A percentile compares a stretch with the other conserved stretches of the same genome.
Conservation (phyloP, 2,888 invertebrate genomes). For the Heliconius cydno region DNA sequence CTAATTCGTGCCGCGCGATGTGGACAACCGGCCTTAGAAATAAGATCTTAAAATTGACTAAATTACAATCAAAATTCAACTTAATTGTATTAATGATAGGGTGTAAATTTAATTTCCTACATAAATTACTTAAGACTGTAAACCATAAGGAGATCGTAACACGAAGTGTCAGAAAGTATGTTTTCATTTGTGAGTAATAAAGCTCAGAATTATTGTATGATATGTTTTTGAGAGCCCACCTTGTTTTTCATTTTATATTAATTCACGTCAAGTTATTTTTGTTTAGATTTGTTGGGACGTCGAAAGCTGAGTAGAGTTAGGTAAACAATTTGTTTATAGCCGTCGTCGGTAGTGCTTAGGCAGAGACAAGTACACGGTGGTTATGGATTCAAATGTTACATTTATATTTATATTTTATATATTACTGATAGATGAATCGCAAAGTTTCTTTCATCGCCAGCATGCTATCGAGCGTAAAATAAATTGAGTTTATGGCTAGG, state of each 20-base stretch:
- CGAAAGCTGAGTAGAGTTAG: conserved; percentile 11
- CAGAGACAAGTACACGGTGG: not conserved
- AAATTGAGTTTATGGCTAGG: too few relatives aligned
- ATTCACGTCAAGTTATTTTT: conserved; percentile 25
- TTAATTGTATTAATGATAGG: conserved; percentile 42
- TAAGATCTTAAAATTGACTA: conserved; percentile 43
- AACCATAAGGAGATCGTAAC: not conserved
- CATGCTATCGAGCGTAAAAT: too few relatives aligned
- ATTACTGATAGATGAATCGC: not conserved
- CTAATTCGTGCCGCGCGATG: conserved; percentile 61
- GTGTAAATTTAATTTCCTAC: conserved; percentile 42
- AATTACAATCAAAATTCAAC: conserved; percentile 48
- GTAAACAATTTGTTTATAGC: conserved; percentile 18
- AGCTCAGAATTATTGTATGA: conserved; percentile 50
- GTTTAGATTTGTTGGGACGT: conserved; percentile 11
- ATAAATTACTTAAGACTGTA: conserved; percentile 16
- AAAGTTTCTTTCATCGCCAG: not conserved
- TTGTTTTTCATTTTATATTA: conserved; percentile 29
- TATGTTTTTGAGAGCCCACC: conserved; percentile 38
- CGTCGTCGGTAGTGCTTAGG: not conserved
- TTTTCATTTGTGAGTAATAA: conserved; percentile 54
- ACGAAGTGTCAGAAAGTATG: conserved; percentile 50
- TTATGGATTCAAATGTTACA: not conserved
- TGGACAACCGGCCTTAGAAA: conserved; percentile 48
- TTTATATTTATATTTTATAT: not conserved